Conservation (phyloP, 2,797 vertebrate genomes). For the Rhinatrema bivittatum region DNA sequence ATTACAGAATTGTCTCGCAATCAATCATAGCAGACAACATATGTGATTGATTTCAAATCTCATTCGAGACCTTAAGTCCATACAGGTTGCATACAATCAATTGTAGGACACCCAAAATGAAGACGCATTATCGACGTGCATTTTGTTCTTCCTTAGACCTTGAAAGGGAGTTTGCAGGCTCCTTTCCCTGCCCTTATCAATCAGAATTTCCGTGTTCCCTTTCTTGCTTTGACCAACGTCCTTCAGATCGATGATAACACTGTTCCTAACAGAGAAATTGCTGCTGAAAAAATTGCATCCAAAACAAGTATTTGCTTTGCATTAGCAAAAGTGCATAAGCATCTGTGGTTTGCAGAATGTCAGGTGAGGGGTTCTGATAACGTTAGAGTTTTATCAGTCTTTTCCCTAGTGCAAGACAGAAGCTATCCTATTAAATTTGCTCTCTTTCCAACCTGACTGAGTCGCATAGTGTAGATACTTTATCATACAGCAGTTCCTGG, state of each 20-base stretch:
- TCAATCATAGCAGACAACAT: not conserved
- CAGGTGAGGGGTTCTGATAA: not conserved
- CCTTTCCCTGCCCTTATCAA: not conserved
- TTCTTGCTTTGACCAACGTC: not conserved
- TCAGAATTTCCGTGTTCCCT: not conserved
- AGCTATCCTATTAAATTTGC: slow-evolving; percentile 6
- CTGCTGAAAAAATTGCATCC: too few relatives aligned
- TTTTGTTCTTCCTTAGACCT: not conserved
- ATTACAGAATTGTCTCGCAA: too few relatives aligned
- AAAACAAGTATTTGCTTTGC: not conserved
- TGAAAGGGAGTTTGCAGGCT: not conserved
- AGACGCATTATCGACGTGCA: not conserved
- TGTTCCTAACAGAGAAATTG: too few relatives aligned
- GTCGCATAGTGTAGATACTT: slow-evolving; percentile 48
- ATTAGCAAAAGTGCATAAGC: not conserved
- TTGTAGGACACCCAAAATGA: not conserved
- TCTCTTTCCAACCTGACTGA: slow-evolving; percentile 37
- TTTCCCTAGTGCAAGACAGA: slow-evolving; percentile 18
- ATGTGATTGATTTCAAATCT: not conserved
- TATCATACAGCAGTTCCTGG: slow-evolving; percentile 39
- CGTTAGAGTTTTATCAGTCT: not conserved
- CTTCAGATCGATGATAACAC: too few relatives aligned
- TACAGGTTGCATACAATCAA: not conserved
- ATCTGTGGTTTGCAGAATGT: not conserved
- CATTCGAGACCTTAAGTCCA: not conserved